Conservation (phyloP, 2,888 invertebrate species). For the Gymnoscelis rufifasciata region DNA sequence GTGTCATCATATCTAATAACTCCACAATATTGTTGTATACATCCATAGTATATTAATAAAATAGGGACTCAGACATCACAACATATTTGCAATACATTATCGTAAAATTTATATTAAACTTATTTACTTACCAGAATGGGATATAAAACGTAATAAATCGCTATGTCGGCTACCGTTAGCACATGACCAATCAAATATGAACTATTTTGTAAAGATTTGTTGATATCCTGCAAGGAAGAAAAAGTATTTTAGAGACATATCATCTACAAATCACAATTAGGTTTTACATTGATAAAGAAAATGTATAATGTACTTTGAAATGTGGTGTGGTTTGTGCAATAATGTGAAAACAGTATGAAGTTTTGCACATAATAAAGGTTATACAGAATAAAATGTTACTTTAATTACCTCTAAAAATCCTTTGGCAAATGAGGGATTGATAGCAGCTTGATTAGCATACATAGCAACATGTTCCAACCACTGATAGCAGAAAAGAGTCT, state of each 20-base stretch:
- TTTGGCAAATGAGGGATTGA: constrained; percentile 60
- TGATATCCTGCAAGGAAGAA: constrained; percentile 57
- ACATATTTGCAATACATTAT: too few relatives aligned
- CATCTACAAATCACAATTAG: too few relatives aligned
- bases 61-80: too few relatives aligned
- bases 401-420: constrained; percentile 69
- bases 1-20: too few relatives aligned
- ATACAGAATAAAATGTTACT: too few relatives aligned
- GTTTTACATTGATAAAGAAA: not conserved
- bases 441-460: constrained; percentile 72
- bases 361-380: too few relatives aligned
- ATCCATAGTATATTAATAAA: too few relatives aligned
- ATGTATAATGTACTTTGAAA: too few relatives aligned
- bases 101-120: not conserved
- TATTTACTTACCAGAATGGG: constrained; percentile 80
- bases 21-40: too few relatives aligned
- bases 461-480: constrained; percentile 83
- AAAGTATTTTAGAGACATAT: not conserved
- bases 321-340: too few relatives aligned
- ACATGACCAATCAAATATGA: constrained; percentile 62
- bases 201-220: constrained; percentile 54
- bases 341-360: too few relatives aligned
- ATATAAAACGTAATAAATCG: constrained; percentile 83
- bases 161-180: constrained; percentile 83
- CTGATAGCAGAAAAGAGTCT: constrained; percentile 74